Evolutionary conservation across 2,888 invertebrate species (phyloP).

Genomic region (Drosophila austrosaltans): DNA sequence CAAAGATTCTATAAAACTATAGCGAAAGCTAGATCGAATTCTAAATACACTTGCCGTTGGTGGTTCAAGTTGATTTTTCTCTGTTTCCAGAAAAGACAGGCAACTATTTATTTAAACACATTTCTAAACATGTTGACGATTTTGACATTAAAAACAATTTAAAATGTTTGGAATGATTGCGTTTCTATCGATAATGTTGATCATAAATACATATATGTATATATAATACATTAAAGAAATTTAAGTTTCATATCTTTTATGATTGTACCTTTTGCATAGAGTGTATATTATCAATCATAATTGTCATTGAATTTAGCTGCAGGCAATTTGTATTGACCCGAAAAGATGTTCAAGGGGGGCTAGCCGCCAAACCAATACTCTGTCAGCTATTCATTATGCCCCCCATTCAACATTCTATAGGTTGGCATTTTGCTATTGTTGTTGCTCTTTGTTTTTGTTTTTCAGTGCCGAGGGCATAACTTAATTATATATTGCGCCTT

Average conservation of each 20-base stretch:
- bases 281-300: slow-evolving; percentile 12
- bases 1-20: not conserved
- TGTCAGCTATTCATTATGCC: not conserved
- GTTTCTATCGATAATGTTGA: too few species aligned
- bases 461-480: slow-evolving; percentile 48
- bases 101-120: too few species aligned
- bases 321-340: slow-evolving; percentile 15
- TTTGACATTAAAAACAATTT: too few species aligned
- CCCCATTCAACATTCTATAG: slow-evolving; percentile 27
- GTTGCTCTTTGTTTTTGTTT: slow-evolving; percentile 42
- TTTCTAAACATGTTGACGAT: too few species aligned
- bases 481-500: slow-evolving; percentile 60
- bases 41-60: not conserved
- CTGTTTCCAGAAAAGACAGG: too few species aligned
- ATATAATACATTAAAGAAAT: too few species aligned
- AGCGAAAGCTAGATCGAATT: not conserved
- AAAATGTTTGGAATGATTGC: too few species aligned
- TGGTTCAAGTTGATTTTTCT: too few species aligned
- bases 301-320: slow-evolving; percentile 21
- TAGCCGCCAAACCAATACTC: not conserved
- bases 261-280: not conserved
- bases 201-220: too few species aligned
- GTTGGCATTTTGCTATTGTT: slow-evolving; percentile 33
- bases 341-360: not conserved
- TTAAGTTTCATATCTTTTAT: too few species aligned